phyloP scores from a whole-genome alignment of 2,113 vertebrate genomes.

The Vireo altiloquus region DNA sequence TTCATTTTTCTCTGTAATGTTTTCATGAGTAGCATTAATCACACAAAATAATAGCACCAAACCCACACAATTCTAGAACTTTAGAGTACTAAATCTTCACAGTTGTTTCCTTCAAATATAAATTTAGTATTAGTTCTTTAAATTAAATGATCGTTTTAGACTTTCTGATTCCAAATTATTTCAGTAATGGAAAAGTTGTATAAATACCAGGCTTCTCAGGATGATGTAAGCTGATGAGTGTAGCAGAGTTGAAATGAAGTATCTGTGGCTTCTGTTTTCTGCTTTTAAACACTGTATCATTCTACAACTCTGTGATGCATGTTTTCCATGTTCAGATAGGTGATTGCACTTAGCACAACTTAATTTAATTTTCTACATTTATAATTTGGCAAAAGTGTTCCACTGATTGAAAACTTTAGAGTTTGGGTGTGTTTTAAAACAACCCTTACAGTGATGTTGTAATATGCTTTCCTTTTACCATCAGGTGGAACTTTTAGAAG shows the following conservation, averaged over 20 bases:
- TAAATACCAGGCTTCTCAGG: neutral
- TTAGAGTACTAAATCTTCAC: neutral
- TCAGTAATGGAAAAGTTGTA: conserved; percentile 21
- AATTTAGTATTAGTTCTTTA: neutral
- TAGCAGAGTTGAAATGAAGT: neutral
- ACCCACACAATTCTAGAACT: neutral
- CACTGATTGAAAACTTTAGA: neutral
- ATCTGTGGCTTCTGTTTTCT: neutral
- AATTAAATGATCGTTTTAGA: neutral
- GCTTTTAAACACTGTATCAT: neutral
- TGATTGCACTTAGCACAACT: neutral
- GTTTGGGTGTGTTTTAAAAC: neutral
- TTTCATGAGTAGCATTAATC: neutral
- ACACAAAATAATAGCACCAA: neutral
- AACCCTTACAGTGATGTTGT: neutral
- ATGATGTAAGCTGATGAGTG: conserved; percentile 21
- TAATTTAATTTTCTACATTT: neutral
- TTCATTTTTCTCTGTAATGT: neutral
- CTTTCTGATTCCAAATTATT: neutral
- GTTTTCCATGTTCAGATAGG: neutral
- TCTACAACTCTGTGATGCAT: neutral
- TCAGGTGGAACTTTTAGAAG: conserved; percentile 81
- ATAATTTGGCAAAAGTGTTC: neutral
- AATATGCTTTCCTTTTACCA: neutral
- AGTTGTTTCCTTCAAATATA: neutral